Base-by-base conservation (phyloP, 2,888 invertebrate genomes). In the Amiota communis region DNA sequence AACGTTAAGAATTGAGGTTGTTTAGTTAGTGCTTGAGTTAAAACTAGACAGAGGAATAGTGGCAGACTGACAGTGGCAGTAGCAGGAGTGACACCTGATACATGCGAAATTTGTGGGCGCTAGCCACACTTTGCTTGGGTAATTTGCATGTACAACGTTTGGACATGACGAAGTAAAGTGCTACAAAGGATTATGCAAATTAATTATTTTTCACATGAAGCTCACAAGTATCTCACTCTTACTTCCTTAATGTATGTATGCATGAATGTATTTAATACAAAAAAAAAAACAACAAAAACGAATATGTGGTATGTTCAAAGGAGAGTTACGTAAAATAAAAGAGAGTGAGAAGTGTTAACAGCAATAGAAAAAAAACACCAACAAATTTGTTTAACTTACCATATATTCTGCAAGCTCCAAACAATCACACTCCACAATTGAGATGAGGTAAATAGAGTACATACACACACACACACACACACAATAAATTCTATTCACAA, bases 101-200 rank as follows among this genome's bases (percentile, higher is more conserved):
- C 53, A 53, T 53, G 67, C 23, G 67, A 20, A 23, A 51, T 82
- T 76, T 84, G 81, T 75, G 77, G 78, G 77, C 78, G 83, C 36
- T 6, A 36, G 36, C 81, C 83, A 84, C 85, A 83, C 83, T 83
- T 83, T 86, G 36, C 36, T 4, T 36, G 85, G 86, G 83, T 83
- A 83, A 83, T 83, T 83, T 83, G 83, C 83, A 83, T 86, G 86
- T 84, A 86, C 85, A 85, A 86, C 84, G 84, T 85, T 82, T 75
- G 76, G 85, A 86, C 86, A 85, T 85, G 84, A 83, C 82, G 83
- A 85, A 85, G 86, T 83, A 86, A 83, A 83, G 84, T 83, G 86
- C 84, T 83, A 86, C 83, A 83, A 83, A 83, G 83, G 83, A 86
- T 83, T 83, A 83, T 83, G 83, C 86, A 83, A 83, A 83, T 83